A percentile compares a stretch with the other conserved stretches of the same genome.
Conservation (phyloP, 2,888 invertebrate species). For the Bellardia pandia region DNA sequence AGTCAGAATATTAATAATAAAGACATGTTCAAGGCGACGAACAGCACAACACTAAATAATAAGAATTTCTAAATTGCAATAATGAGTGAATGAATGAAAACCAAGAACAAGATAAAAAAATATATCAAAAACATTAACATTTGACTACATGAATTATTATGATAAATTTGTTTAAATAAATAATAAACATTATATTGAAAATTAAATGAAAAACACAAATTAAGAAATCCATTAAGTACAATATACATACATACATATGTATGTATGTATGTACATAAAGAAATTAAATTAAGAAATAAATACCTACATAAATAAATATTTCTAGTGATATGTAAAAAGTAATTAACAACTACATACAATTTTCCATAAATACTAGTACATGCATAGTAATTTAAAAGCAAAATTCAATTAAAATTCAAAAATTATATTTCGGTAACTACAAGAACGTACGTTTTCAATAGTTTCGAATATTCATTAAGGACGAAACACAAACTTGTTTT, state of each 20-base stretch:
- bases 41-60: neutral
- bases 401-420: neutral
- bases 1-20: slow-evolving; percentile 43
- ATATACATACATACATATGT: no score
- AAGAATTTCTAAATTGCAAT: neutral
- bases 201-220: neutral
- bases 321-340: neutral
- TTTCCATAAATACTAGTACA: neutral
- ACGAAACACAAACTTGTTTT: neutral
- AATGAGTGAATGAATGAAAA: neutral
- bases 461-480: neutral
- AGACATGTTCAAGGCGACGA: slow-evolving; percentile 19
- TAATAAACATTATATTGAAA: neutral
- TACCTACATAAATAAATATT: neutral
- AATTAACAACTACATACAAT: slow-evolving; percentile 16
- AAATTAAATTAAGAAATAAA: slow-evolving; percentile 15
- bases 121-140: slow-evolving; percentile 17
- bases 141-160: neutral
- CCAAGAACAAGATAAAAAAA: neutral
- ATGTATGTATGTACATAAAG: no score
- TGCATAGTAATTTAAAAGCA: neutral
- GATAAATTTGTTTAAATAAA: neutral
- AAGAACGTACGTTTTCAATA: neutral
- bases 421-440: neutral
- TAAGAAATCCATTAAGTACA: neutral